Evolutionary conservation across 2,888 invertebrate genomes (phyloP).

Genomic region (Nephrocerus scutellatus): DNA sequence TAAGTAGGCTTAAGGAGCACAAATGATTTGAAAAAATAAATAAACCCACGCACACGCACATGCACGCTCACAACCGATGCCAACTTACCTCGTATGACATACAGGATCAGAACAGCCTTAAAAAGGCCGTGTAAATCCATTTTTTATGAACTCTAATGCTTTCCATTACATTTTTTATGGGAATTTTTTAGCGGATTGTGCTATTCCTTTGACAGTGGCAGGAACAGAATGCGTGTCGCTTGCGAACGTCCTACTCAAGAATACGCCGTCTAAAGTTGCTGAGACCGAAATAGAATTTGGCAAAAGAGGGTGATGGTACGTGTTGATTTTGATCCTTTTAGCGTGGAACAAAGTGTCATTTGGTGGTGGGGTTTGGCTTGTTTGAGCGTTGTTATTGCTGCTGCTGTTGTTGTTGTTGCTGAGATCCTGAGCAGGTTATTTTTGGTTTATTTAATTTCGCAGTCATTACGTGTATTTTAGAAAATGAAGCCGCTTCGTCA

Average conservation of each 20-base stretch:
- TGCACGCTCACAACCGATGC: too few relatives aligned
- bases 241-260: conserved; percentile 1
- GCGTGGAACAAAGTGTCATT: background rate
- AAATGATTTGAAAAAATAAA: conserved; percentile 6
- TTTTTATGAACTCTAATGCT: conserved; percentile 46
- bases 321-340: background rate
- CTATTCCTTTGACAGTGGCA: conserved; percentile 9
- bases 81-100: conserved; percentile 45
- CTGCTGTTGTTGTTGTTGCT: too few relatives aligned
- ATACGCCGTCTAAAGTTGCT: too few relatives aligned
- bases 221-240: conserved; percentile 1
- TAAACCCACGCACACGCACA: background rate
- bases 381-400: too few relatives aligned
- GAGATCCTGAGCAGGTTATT: too few relatives aligned
- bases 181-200: conserved; percentile 21
- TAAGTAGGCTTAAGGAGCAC: background rate
- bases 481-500: too few relatives aligned
- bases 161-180: conserved; percentile 47
- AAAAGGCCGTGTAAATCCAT: conserved; percentile 49
- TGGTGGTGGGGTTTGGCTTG: background rate
- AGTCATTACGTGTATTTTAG: too few relatives aligned
- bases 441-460: too few relatives aligned
- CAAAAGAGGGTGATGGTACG: too few relatives aligned
- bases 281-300: too few relatives aligned
- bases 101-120: conserved; percentile 48